These are phyloP conservation scores for Procavia capensis DNA, from an alignment of 2,113 vertebrate genomes.

Conservation along the genomic window DNA sequence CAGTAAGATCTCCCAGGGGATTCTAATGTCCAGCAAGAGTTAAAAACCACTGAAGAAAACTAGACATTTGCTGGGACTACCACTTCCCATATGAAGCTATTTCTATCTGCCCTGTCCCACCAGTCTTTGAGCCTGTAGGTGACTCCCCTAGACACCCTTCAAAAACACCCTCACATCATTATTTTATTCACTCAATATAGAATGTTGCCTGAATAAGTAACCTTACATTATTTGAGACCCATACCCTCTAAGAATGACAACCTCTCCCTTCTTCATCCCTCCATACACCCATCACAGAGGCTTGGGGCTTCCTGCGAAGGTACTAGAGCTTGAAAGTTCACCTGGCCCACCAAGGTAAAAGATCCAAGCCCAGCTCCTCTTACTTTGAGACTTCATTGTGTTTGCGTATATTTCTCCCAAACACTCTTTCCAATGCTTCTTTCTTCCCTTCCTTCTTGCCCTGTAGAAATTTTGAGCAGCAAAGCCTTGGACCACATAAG, in stretches of 20 bases:
- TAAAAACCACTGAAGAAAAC: constrained; percentile 1
- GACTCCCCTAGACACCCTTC: background rate
- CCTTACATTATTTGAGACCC: background rate
- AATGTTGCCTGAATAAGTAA: background rate
- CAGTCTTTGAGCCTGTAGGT: background rate
- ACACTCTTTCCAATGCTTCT: too few species aligned
- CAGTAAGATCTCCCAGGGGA: background rate
- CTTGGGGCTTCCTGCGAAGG: too few species aligned
- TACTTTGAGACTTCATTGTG: too few species aligned
- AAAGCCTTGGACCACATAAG: too few species aligned
- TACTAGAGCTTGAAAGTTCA: too few species aligned
- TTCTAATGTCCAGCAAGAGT: background rate
- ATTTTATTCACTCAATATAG: background rate
- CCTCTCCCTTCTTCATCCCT: background rate
- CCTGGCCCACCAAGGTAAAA: too few species aligned
- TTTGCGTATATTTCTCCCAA: too few species aligned
- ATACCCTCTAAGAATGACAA: background rate
- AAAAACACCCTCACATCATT: background rate
- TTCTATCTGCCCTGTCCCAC: background rate
- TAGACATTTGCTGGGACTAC: background rate
- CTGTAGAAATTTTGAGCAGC: too few species aligned
- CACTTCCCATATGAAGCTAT: background rate
- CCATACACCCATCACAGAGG: too few species aligned
- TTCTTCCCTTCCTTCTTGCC: too few species aligned
- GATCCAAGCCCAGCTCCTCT: too few species aligned